A percentile compares a stretch with the other conserved stretches of the same genome.
Evolutionary conservation across 2,797 vertebrate species (phyloP).

Genomic region (Myotis pilosus): DNA sequence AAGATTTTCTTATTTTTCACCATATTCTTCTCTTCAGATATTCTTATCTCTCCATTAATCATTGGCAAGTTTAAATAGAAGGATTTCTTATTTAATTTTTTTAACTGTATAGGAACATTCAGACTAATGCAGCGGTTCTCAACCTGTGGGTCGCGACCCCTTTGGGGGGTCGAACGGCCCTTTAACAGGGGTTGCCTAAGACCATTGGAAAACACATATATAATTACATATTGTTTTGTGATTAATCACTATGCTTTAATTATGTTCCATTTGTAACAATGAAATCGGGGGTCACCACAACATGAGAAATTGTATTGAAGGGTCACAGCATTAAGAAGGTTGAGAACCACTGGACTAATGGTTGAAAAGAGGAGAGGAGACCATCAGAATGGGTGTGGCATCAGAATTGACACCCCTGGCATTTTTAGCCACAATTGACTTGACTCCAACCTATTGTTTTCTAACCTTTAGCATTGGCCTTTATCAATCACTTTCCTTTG

Average conservation of each 20-base stretch:
- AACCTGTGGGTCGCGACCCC: too few relatives aligned
- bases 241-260: too few relatives aligned
- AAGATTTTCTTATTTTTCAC: background rate
- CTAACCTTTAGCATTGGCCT: background rate
- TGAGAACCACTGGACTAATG: background rate
- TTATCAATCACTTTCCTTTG: background rate
- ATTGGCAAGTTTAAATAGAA: background rate
- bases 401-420: background rate
- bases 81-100: background rate
- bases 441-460: background rate
- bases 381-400: background rate
- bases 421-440: background rate
- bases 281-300: too few relatives aligned
- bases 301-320: too few relatives aligned
- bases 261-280: too few relatives aligned
- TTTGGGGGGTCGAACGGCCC: too few relatives aligned
- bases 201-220: too few relatives aligned
- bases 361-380: background rate
- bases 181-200: too few relatives aligned
- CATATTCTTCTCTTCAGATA: background rate
- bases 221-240: too few relatives aligned
- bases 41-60: background rate
- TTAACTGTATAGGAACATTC: background rate
- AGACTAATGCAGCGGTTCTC: background rate
- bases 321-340: too few relatives aligned